These are phyloP conservation scores for Lepilemur ruficaudatus DNA, from an alignment of 2,797 vertebrate genomes.

Conservation along the genomic window DNA sequence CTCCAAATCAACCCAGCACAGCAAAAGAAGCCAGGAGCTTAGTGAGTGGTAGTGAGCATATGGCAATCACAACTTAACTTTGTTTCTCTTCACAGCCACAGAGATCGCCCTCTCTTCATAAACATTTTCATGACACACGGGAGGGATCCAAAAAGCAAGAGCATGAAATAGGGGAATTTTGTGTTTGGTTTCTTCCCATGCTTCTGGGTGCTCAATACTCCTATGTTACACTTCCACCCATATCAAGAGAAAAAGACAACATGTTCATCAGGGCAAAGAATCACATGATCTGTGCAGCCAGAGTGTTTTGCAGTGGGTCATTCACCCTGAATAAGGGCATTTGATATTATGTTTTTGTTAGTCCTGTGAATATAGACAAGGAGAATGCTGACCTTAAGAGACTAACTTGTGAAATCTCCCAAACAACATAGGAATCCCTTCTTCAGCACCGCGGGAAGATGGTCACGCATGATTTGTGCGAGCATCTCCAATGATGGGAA, in stretches of 20 bases:
- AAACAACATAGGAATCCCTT: background rate
- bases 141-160: background rate
- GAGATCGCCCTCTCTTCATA: background rate
- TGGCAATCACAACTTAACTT: background rate
- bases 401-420: background rate
- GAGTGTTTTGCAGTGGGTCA: background rate
- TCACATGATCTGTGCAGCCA: background rate
- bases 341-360: background rate
- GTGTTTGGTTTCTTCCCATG: background rate
- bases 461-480: background rate
- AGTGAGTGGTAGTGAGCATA: background rate
- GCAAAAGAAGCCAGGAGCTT: background rate
- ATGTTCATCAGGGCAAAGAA: background rate
- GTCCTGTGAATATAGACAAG: background rate
- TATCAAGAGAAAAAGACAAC: background rate
- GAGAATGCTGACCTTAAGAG: background rate
- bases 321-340: background rate
- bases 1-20: background rate
- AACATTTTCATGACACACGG: background rate
- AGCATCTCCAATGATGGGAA: background rate
- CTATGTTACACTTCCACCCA: background rate
- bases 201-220: background rate
- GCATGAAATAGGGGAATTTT: background rate
- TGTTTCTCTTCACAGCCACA: background rate
- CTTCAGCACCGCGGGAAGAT: background rate